Conservation (phyloP, 1,140 invertebrate species). For the Berghia stephanieae region DNA sequence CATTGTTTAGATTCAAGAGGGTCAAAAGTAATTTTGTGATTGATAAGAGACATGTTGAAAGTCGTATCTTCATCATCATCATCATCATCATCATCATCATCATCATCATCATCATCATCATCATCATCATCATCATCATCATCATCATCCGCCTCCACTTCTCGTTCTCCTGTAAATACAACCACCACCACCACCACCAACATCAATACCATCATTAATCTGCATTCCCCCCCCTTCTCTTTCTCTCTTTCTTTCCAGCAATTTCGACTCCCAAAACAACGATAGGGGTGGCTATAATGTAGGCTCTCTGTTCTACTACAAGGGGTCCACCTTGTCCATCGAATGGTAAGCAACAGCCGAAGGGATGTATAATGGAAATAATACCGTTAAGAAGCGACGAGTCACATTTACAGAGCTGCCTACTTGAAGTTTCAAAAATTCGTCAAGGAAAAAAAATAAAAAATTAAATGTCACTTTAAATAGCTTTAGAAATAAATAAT, state of each 20-base stretch:
- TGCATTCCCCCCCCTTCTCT: slow-evolving; percentile 5
- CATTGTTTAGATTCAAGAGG: not conserved
- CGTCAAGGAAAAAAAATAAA: no score
- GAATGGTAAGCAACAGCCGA: slow-evolving; percentile 58
- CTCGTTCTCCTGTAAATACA: no score
- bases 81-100: not conserved
- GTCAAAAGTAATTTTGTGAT: not conserved
- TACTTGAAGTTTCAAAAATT: no score
- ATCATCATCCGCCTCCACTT: no score
- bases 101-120: not conserved
- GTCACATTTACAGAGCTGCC: no score
- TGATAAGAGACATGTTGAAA: not conserved
- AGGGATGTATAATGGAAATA: not conserved
- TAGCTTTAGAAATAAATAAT: no score
- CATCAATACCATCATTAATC: no score
- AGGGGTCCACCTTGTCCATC: slow-evolving; percentile 52
- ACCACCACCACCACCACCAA: no score
- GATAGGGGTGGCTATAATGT: slow-evolving; percentile 64
- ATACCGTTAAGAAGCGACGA: not conserved
- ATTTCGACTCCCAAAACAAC: slow-evolving; percentile 65
- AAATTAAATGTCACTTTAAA: no score
- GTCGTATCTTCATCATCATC: not conserved
- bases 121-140: not conserved
- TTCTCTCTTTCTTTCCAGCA: slow-evolving; percentile 44
- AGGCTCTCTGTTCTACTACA: slow-evolving; percentile 58